A percentile compares a stretch with the other conserved stretches of the same genome.
Evolutionary conservation across 2,888 invertebrate genomes (phyloP).

Genomic region (Diarsia dahlii): DNA sequence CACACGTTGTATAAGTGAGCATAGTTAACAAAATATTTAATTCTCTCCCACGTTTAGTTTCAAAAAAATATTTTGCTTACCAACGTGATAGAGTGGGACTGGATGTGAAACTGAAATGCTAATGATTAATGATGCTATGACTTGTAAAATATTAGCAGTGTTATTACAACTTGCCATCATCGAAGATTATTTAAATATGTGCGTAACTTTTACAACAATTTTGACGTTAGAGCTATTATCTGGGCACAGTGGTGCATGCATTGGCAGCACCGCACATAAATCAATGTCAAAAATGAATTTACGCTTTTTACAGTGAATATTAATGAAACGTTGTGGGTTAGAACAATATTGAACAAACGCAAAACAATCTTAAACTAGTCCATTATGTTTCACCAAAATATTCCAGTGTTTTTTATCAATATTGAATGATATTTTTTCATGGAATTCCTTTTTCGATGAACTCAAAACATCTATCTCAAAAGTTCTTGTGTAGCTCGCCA

Average conservation of each 20-base stretch:
- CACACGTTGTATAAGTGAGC: neutral
- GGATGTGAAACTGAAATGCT: neutral
- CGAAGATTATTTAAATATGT: conserved; percentile 24
- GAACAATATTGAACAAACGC: conserved; percentile 67
- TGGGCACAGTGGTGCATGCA: conserved; percentile 75
- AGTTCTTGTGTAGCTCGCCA: conserved; percentile 4
- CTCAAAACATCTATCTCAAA: conserved; percentile 21
- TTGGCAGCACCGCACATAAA: conserved; percentile 77
- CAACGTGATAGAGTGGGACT: neutral
- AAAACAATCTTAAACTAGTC: conserved; percentile 19
- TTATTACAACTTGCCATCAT: neutral
- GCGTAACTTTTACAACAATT: conserved; percentile 62
- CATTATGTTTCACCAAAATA: conserved; percentile 23
- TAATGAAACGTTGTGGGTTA: conserved; percentile 80
- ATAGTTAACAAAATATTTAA: conserved; percentile 3
- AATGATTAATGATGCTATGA: conserved; percentile 6
- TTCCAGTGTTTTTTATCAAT: conserved; percentile 1
- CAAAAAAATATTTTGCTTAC: neutral
- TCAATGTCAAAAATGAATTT: conserved; percentile 85
- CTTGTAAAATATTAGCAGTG: conserved; percentile 15
- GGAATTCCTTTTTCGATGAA: conserved; percentile 27
- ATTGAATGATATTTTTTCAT: conserved; percentile 4
- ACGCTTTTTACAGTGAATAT: conserved; percentile 84
- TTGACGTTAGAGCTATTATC: conserved; percentile 66
- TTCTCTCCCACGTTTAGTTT: conserved; percentile 5